Evolutionary conservation across 2,797 vertebrate genomes (phyloP), one percentile per base, ranked within the genome.

Genomic region (Peromyscus attwateri): DNA sequence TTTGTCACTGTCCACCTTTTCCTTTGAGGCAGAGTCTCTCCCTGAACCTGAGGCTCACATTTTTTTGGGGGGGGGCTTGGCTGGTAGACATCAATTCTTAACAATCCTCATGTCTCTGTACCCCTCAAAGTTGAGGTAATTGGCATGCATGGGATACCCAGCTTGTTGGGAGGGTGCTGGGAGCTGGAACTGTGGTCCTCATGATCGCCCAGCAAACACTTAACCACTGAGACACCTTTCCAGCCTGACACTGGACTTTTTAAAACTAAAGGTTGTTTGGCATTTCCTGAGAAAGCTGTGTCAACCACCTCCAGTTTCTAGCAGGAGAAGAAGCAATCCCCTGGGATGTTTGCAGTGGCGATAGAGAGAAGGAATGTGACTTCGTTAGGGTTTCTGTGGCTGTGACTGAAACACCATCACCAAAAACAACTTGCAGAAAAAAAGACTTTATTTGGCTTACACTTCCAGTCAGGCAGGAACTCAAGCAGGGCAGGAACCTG

Each of bases 251-350:
- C 27, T 88, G 68, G 91, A 92, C 19, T 70, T 85, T 66, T 55
- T 89, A 52, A 25, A 76, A 89, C 55, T 60, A 34, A 87, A 92
- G 68, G 91, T 5, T 66, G 43, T 60, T 70, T 71, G 40, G 27
- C 49, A 25, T 81, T 94, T 93, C 75, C 95, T 81, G 87, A 64
- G 60, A 87, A 87, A 55, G 87, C 89, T 82, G 6, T 16, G 37
- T 27, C 89, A 89, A 60, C 89, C 66, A 70, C 31, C 55, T 37
- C n/a, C 1, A 1, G 6, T 71, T 55, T 94, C 75, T 43, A 4
- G 64, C 10, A 7, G 25, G 49, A 46, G 52, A 79, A 46, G 31
- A 87, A 29, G 81, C 62, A n/a, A 14, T 29, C 9, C 6, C 60
- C 6, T 10, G 11, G 37, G 49, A 83, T 52, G 13, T 8, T 55